Evolutionary conservation across 2,797 vertebrate species (phyloP).

Genomic region (Zenarchopterus dispar): DNA sequence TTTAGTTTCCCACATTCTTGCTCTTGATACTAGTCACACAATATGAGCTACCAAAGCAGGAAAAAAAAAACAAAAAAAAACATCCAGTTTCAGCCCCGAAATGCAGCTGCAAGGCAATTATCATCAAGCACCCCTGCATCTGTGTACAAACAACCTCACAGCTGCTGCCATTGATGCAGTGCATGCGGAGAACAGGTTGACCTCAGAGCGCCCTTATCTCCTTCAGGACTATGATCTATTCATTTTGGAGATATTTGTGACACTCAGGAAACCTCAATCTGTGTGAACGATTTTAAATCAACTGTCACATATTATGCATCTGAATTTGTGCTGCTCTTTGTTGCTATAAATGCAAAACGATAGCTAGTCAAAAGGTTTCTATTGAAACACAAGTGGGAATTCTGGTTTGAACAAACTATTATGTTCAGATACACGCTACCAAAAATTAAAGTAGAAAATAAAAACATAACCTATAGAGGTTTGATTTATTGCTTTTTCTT

Average conservation of each 20-base stretch:
- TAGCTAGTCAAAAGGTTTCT: slow-evolving; percentile 11
- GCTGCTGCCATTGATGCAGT: slow-evolving; percentile 80
- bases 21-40: slow-evolving; percentile 62
- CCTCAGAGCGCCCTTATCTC: slow-evolving; percentile 51
- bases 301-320: slow-evolving; percentile 25
- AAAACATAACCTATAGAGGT: neutral
- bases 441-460: slow-evolving; percentile 1
- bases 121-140: slow-evolving; percentile 80
- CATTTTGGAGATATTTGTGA: slow-evolving; percentile 55
- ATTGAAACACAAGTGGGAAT: slow-evolving; percentile 9
- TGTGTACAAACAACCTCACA: slow-evolving; percentile 86
- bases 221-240: slow-evolving; percentile 50
- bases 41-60: slow-evolving; percentile 50
- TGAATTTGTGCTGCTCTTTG: slow-evolving; percentile 15
- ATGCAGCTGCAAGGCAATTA: slow-evolving; percentile 83
- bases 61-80: slow-evolving; percentile 28
- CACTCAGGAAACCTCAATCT: slow-evolving; percentile 59
- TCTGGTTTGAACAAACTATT: slow-evolving; percentile 5
- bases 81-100: slow-evolving; percentile 52
- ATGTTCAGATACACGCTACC: slow-evolving; percentile 10
- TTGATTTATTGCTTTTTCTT: no score
- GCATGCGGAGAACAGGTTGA: slow-evolving; percentile 64
- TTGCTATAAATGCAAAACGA: slow-evolving; percentile 19
- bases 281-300: slow-evolving; percentile 65
- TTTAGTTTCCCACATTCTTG: slow-evolving; percentile 81